A percentile compares a stretch with the other conserved stretches of the same genome.
phyloP scores from a whole-genome alignment of 2,888 invertebrate species.

The Nomada flava region DNA sequence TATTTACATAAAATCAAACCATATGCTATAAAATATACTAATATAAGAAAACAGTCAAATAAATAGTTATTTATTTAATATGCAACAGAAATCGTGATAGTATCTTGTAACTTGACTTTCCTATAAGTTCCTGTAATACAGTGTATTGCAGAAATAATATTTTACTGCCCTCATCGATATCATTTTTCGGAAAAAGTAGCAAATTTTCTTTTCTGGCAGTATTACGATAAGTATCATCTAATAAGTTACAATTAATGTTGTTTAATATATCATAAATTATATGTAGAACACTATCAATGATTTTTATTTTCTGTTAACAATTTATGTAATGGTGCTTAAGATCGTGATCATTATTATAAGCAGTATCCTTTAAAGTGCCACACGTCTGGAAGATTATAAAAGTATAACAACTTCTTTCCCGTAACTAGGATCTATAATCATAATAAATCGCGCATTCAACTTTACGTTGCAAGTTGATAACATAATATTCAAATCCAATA shows the following conservation, averaged over 20 bases:
- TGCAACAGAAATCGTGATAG: slow-evolving; percentile 67
- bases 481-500: slow-evolving; percentile 11
- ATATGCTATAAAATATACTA: slow-evolving; percentile 14
- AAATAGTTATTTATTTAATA: slow-evolving; percentile 67
- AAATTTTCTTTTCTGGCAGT: slow-evolving; percentile 29
- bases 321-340: slow-evolving; percentile 31
- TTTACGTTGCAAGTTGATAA: slow-evolving; percentile 11
- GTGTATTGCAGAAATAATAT: slow-evolving; percentile 37
- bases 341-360: slow-evolving; percentile 9
- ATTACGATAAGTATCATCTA: slow-evolving; percentile 26
- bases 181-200: slow-evolving; percentile 27
- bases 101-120: slow-evolving; percentile 59
- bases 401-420: slow-evolving; percentile 23
- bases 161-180: slow-evolving; percentile 2
- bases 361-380: not conserved
- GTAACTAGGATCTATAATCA: slow-evolving; percentile 37
- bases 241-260: slow-evolving; percentile 36
- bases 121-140: slow-evolving; percentile 61
- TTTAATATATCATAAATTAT: slow-evolving; percentile 31
- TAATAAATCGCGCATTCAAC: not conserved
- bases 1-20: slow-evolving; percentile 41
- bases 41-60: slow-evolving; percentile 29
- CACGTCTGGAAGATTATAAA: slow-evolving; percentile 24
- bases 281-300: slow-evolving; percentile 16
- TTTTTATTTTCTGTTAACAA: slow-evolving; percentile 29